Evolutionary conservation across 2,888 invertebrate species (phyloP).

Genomic region (Scelioninae gen. 1): DNA sequence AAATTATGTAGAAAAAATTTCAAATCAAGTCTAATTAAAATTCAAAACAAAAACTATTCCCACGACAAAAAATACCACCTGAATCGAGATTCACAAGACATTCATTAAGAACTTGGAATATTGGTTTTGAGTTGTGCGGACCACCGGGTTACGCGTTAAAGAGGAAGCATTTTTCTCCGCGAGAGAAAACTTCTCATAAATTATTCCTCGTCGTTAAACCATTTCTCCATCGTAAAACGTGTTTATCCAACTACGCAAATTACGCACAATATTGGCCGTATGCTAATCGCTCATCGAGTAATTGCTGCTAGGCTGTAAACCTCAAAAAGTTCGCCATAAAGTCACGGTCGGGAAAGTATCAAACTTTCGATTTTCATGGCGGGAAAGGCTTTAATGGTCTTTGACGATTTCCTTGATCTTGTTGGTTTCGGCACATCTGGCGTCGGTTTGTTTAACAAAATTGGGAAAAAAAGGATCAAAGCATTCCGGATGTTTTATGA

Average conservation of each 20-base stretch:
- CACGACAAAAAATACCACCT: slow-evolving; percentile 9
- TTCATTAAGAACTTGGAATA: slow-evolving; percentile 16
- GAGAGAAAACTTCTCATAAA: slow-evolving; percentile 52
- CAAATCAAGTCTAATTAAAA: too few relatives aligned
- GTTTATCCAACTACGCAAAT: slow-evolving; percentile 52
- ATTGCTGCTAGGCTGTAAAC: slow-evolving; percentile 54
- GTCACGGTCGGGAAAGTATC: slow-evolving; percentile 50
- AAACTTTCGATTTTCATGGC: slow-evolving; percentile 51
- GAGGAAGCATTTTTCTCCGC: slow-evolving; percentile 17
- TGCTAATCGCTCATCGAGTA: slow-evolving; percentile 57
- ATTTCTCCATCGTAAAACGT: slow-evolving; percentile 51
- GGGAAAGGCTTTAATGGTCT: slow-evolving; percentile 27
- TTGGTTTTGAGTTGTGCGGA: slow-evolving; percentile 27
- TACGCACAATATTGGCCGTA: slow-evolving; percentile 56
- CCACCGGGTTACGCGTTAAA: slow-evolving; percentile 50
- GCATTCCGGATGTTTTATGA: too few relatives aligned
- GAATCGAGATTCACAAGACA: not conserved
- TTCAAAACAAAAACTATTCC: too few relatives aligned
- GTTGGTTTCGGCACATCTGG: slow-evolving; percentile 33
- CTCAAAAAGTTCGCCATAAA: slow-evolving; percentile 55
- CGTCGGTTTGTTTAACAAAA: not conserved
- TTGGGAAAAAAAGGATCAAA: not conserved
- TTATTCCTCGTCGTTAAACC: slow-evolving; percentile 49
- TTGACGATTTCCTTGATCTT: slow-evolving; percentile 19
- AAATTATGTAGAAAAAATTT: too few relatives aligned